Evolutionary conservation across 1,140 invertebrate genomes (phyloP).

Genomic region (Dufourea novaeangliae): DNA sequence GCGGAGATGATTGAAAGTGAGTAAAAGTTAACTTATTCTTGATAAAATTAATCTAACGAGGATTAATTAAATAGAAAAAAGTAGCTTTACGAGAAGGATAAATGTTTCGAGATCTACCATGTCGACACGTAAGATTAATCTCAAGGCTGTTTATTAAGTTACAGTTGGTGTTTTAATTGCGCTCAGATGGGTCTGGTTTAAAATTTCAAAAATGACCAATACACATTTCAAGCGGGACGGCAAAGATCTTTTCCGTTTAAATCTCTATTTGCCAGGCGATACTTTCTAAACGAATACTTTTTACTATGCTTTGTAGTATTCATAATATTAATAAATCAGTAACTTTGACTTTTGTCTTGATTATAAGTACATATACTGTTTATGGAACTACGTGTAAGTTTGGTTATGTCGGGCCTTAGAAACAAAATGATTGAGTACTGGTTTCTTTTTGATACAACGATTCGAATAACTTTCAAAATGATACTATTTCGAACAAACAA

Average conservation of each 20-base stretch:
- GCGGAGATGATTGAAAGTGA: slow-evolving; percentile 89
- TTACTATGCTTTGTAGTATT: slow-evolving; percentile 26
- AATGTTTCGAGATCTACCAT: slow-evolving; percentile 60
- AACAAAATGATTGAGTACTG: slow-evolving; percentile 45
- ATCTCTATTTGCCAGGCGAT: slow-evolving; percentile 72
- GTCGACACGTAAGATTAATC: not conserved
- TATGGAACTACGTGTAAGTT: slow-evolving; percentile 56
- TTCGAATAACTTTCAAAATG: slow-evolving; percentile 8
- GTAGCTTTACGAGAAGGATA: slow-evolving; percentile 9
- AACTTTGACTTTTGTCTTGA: not conserved
- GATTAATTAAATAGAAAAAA: slow-evolving; percentile 2
- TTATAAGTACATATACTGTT: slow-evolving; percentile 42
- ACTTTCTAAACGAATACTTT: slow-evolving; percentile 37
- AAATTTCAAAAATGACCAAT: slow-evolving; percentile 82
- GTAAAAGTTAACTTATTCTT: slow-evolving; percentile 77
- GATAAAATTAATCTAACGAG: slow-evolving; percentile 61
- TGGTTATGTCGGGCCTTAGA: slow-evolving; percentile 65
- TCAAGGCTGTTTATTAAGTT: not conserved
- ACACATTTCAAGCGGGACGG: slow-evolving; percentile 77
- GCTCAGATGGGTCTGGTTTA: slow-evolving; percentile 72
- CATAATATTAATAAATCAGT: slow-evolving; percentile 11
- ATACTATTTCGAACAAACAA: too few species aligned
- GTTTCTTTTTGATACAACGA: not conserved
- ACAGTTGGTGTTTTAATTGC: slow-evolving; percentile 70
- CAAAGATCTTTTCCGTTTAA: slow-evolving; percentile 66